Evolutionary conservation across 1,140 invertebrate genomes (phyloP).

Genomic region (Drosophila grimshawi): DNA sequence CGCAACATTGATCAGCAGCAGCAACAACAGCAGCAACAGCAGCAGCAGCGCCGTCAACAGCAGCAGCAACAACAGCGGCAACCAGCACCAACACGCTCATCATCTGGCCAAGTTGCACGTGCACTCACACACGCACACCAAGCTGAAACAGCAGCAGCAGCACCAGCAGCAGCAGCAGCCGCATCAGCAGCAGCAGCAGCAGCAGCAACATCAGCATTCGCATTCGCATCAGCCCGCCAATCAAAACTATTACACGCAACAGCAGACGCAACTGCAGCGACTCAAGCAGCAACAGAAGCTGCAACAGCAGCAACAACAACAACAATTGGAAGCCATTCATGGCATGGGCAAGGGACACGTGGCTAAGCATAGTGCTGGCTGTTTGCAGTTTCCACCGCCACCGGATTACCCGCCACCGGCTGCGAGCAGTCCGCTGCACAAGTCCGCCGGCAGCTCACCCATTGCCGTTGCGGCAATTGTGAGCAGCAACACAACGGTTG

Average conservation of each 20-base stretch:
- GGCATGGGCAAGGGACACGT: slow-evolving; percentile 21
- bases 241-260: slow-evolving; percentile 80
- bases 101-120: slow-evolving; percentile 47
- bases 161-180: slow-evolving; percentile 28
- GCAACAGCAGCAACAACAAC: slow-evolving; percentile 42
- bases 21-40: slow-evolving; percentile 29
- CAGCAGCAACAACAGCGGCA: slow-evolving; percentile 17
- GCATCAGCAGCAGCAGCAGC: slow-evolving; percentile 36
- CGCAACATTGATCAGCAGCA: slow-evolving; percentile 23
- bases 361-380: slow-evolving; percentile 43
- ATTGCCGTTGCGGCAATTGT: slow-evolving; percentile 36
- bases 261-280: slow-evolving; percentile 73
- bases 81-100: slow-evolving; percentile 35
- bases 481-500: slow-evolving; percentile 18
- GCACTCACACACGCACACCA: slow-evolving; percentile 51
- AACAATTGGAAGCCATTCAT: slow-evolving; percentile 32
- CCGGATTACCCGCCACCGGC: slow-evolving; percentile 73
- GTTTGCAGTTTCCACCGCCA: slow-evolving; percentile 72
- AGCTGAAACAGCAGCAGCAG: slow-evolving; percentile 48
- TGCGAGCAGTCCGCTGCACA: slow-evolving; percentile 28
- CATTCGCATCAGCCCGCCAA: slow-evolving; percentile 62
- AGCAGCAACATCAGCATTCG: slow-evolving; percentile 35
- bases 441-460: slow-evolving; percentile 37
- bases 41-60: slow-evolving; percentile 20
- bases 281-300: slow-evolving; percentile 65